A percentile compares a stretch with the other conserved stretches of the same genome.
These are phyloP conservation scores for Pristis pectinata DNA, from an alignment of 2,797 vertebrate genomes.

Conservation along the genomic window DNA sequence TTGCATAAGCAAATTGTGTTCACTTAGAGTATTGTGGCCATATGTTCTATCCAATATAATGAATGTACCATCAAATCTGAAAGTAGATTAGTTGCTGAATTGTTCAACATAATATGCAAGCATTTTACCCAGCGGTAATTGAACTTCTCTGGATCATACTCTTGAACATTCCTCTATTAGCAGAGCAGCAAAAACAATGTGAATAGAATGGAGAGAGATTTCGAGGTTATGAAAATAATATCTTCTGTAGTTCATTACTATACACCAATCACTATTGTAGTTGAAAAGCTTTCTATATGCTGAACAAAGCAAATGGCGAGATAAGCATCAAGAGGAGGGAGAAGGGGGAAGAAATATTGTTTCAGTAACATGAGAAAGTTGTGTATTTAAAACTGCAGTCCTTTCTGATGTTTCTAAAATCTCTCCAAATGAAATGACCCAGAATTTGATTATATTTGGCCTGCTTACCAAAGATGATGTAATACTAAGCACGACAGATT, in stretches of 20 bases:
- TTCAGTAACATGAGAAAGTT: background rate
- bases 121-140: background rate
- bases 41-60: slow-evolving; percentile 3
- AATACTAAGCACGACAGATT: background rate
- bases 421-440: background rate
- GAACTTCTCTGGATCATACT: background rate
- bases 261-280: background rate
- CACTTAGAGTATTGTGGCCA: background rate
- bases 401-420: background rate
- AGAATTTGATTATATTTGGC: background rate
- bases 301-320: background rate
- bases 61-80: slow-evolving; percentile 9
- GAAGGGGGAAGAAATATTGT: background rate
- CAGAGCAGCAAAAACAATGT: background rate
- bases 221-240: background rate
- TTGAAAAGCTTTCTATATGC: background rate
- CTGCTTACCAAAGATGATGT: background rate
- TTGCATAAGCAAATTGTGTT: background rate
- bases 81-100: background rate
- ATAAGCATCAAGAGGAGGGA: background rate
- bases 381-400: background rate
- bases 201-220: background rate
- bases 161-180: background rate
- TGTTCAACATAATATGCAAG: background rate
- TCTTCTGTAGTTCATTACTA: background rate